Base-by-base conservation (phyloP, 2,888 invertebrate species). In the Nasonovia ribisnigri region DNA sequence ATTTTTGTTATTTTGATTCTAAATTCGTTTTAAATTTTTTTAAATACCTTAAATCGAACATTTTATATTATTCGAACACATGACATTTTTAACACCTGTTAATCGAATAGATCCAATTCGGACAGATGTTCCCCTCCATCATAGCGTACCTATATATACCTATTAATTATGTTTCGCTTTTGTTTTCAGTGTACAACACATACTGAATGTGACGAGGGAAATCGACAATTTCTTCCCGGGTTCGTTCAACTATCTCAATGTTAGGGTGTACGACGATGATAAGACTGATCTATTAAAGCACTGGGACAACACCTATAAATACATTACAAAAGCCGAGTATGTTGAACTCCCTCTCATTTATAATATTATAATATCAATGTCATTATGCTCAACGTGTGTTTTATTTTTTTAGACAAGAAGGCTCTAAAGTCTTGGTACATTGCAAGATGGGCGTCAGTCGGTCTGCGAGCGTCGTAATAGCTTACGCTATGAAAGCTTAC, bases 221-320 rank as follows among this genome's bases (percentile, higher is more conserved):
- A 99, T 99, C 95, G 99, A 99, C 96, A 99, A 99, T 96, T 99
- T 99, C 96, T 99, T 99, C 96, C 99, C 99, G 87, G 99, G 99
- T 92, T 98, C 98, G 96, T 99, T 99, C 96, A 97, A 98, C 95
- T 99, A 99, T 96, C 97, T 98, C 95, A 99, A 99, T 96, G 97
- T 99, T 95, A 97, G 99, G 95, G 99, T 99, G 92, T 99, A 98
- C 96, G 99, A 99, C 96, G 98, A 98, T 96, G 99, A 99, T 96
- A 98, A 98, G 96, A 99, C 99, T 95, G 98, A 99, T 96, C 97
- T 99, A 95, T 96, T 99, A 94, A 98, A 98, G 96, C 98, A 99
- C 96, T 99, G 99, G 99, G 99, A 99, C 96, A 97, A 98, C 95
- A 99, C 99, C 91, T 99, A 97, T 96, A 98, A 98, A 96, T 99